These are phyloP conservation scores for Chelon auratus DNA, from an alignment of 2,797 vertebrate species.

Conservation along the genomic window DNA sequence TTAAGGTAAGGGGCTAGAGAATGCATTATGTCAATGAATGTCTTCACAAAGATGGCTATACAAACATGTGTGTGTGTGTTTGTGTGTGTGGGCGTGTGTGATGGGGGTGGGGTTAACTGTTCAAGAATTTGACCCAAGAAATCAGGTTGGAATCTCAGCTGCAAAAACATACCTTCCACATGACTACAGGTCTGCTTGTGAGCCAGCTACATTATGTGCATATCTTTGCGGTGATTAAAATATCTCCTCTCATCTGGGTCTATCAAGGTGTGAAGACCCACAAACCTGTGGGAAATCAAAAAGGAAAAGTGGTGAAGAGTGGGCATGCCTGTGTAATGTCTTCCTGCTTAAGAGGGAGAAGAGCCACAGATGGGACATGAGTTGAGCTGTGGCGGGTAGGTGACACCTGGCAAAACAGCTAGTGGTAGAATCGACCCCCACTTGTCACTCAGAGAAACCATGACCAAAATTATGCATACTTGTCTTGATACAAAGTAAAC, in stretches of 20 bases:
- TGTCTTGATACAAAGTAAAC: no score
- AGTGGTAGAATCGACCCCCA: no score
- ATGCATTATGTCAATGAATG: no score
- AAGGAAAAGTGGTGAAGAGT: conserved; percentile 23
- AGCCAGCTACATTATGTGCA: conserved; percentile 75
- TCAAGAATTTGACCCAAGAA: conserved; percentile 79
- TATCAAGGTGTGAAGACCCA: conserved; percentile 65
- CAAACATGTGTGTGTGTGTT: background rate
- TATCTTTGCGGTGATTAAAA: conserved; percentile 74
- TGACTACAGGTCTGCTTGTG: conserved; percentile 74
- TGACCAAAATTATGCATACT: no score
- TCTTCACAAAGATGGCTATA: no score
- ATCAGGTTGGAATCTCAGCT: conserved; percentile 83
- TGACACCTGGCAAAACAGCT: no score
- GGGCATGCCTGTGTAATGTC: conserved; percentile 1
- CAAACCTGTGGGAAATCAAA: conserved; percentile 54
- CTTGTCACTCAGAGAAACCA: no score
- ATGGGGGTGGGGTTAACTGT: conserved; percentile 61
- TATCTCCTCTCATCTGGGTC: conserved; percentile 35
- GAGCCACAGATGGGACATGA: conserved; percentile 4
- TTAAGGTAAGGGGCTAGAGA: no score
- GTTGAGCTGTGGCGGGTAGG: no score
- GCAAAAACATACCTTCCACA: conserved; percentile 83
- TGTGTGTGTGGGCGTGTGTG: conserved; percentile 33
- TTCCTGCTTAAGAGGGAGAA: conserved; percentile 24